Base-by-base conservation (phyloP, 1,140 invertebrate genomes). In the Drosophila mauritiana region DNA sequence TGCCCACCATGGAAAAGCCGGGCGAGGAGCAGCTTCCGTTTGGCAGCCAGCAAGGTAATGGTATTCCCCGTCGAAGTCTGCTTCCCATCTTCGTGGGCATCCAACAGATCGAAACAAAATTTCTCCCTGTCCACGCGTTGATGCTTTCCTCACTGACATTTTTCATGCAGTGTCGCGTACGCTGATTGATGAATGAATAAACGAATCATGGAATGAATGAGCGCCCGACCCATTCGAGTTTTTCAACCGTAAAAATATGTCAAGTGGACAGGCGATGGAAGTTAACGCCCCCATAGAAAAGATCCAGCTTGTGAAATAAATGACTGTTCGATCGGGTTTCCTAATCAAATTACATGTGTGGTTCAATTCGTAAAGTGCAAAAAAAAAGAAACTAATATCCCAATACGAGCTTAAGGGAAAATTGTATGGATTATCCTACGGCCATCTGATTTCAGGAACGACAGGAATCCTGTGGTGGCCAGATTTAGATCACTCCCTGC, bases 171-270 rank as follows among this genome's bases (percentile, higher is more conserved):
- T 78, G 83, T 59, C 83, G 69, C 82, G 73, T 67, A 62, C 82
- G 49, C 78, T 88, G 82, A 86, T 86, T 86, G 82, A 86, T 88
- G 84, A 88, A 88, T 88, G 78, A 77, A 88, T 76, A 77, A 79
- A 68, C 74, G 62, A 73, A 79, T 79, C 75, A 76, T 73, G 67
- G 55, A 73, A 82, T 88, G 84, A 88, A 83, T 83, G 74, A 63
- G 64, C 64, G 17, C 61, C 54, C 75, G 46, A 59, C 40, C 51
- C 49, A 53, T 36, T 42, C 27, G 75, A 68, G 74, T 76, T 77
- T 83, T 83, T 88, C 83, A 76, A 61, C 69, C 78, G 57, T 88
- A 57, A 88, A 81, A 86, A 74, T 79, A 73, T 86, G 76, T 70
- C 72, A 73, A 88, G 64, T 80, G 83, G 74, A 78, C 80, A 77